Evolutionary conservation across 2,888 invertebrate genomes (phyloP).

Genomic region (Nudaria mundana): DNA sequence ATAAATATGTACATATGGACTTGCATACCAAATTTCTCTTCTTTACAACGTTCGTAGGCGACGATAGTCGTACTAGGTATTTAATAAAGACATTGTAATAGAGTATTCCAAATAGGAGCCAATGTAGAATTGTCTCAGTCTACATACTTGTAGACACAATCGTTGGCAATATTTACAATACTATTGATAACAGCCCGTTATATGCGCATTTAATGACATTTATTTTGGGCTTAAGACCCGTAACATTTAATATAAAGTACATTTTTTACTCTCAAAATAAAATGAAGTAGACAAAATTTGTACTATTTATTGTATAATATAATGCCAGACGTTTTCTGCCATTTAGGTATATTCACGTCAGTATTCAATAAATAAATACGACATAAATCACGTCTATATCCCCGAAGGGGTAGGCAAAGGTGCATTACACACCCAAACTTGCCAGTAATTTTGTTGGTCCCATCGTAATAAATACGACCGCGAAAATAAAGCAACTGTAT

Average conservation of each 20-base stretch:
- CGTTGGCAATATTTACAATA: too few species aligned
- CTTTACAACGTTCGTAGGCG: constrained; percentile 77
- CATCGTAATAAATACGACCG: too few species aligned
- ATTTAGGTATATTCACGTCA: constrained; percentile 15
- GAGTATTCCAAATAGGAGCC: constrained; percentile 16
- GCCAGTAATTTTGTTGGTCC: too few species aligned
- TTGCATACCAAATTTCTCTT: constrained; percentile 78
- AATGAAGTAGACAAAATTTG: constrained; percentile 5
- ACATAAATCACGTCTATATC: too few species aligned
- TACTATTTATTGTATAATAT: constrained; percentile 4
- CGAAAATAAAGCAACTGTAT: constrained; percentile 13
- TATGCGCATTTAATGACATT: too few species aligned
- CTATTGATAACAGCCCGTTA: too few species aligned
- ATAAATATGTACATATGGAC: constrained; percentile 72
- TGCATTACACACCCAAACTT: too few species aligned
- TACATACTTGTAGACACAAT: too few species aligned
- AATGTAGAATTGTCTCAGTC: constrained; percentile 13
- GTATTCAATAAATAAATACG: constrained; percentile 14
- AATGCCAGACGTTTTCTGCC: constrained; percentile 14
- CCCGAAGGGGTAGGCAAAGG: too few species aligned
- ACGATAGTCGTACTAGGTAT: constrained; percentile 36
- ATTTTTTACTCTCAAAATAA: constrained; percentile 8
- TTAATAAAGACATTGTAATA: constrained; percentile 20
- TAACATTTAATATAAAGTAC: too few species aligned
- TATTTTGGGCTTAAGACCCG: too few species aligned